Base-by-base conservation (phyloP, 2,113 vertebrate genomes). In the Oncorhynchus kisutch region DNA sequence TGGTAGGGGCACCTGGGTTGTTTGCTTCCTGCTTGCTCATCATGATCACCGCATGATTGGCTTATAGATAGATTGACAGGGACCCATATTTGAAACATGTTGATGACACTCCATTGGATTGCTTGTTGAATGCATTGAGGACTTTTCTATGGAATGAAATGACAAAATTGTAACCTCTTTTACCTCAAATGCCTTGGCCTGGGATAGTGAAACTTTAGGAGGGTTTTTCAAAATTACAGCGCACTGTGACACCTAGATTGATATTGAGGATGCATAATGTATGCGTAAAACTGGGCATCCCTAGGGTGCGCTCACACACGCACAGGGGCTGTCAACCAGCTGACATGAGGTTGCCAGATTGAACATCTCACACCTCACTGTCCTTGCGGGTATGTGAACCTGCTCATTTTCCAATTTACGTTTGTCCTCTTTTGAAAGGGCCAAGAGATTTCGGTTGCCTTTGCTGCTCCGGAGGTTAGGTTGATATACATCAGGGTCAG, bases 401-500 rank as follows among this genome's bases (percentile, higher is more conserved):
- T 8, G 8, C 59, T 80, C 70, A 48, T 7, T 76, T 71, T 31
- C 29, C 7, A 59, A 18, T 73, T 25, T 31, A 76, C 54, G 27
- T 65, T 75, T 78, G n/a, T 78, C 31, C 8, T 82, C 74, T 70
- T 72, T 34, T 51, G 9, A 49, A 78, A 67, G 57, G 73, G 77
- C 81, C 76, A 73, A 27, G 72, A 77, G 24, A 72, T 64, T 67
- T 76, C 57, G 12, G 74, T 71, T 82, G 18, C 75, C 82, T 84
- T 57, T 22, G 45, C 65, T 29, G 12, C 24, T 54, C 72, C 24
- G 59, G 64, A 22, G 64, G 84, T 22, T 70, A 74, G 83, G 75
- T 87, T 65, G 74, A 82, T 77, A 67, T 65, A 73, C 65, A 49
- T 18, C 34, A 67, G 83, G 88, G 87, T 88, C 85, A 82, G 70